Percentiles rank a stretch among this genome's conserved stretches.
phyloP scores from a whole-genome alignment of 92 coral and sea anemone species.

The Desmophyllum pertusum region DNA sequence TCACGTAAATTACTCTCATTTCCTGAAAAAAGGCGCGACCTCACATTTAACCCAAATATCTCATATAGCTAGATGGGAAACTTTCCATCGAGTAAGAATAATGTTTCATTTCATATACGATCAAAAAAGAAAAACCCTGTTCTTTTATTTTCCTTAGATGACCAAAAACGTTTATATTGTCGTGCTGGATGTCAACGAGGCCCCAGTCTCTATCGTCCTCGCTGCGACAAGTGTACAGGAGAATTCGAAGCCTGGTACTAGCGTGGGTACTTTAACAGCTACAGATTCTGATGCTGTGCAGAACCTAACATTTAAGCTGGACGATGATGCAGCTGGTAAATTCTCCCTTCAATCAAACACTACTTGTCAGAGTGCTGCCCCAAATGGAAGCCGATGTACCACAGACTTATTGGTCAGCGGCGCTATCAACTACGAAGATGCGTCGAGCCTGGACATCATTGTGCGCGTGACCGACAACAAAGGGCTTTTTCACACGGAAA shows the following conservation, averaged over 20 bases:
- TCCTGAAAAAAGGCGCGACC: too few species aligned
- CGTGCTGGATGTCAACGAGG: constrained; percentile 87
- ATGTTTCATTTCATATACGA: too few species aligned
- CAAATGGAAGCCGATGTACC: constrained; percentile 54
- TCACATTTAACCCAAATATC: too few species aligned
- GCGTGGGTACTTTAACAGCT: constrained; percentile 73
- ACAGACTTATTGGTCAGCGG: constrained; percentile 71
- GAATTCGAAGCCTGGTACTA: constrained; percentile 67
- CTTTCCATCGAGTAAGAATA: too few species aligned
- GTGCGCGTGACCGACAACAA: constrained; percentile 85
- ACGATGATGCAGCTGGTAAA: constrained; percentile 84
- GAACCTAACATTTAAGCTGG: constrained; percentile 73
- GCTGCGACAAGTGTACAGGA: constrained; percentile 66
- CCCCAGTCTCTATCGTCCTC: constrained; percentile 81
- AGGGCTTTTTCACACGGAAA: constrained; percentile 70
- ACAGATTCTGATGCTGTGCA: constrained; percentile 80
- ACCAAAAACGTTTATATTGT: constrained; percentile 72
- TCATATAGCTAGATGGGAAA: too few species aligned
- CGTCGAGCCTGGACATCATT: constrained; percentile 63
- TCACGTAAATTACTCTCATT: too few species aligned
- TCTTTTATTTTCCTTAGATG: constrained; percentile 55
- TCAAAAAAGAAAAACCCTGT: background rate
- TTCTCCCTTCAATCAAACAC: constrained; percentile 64
- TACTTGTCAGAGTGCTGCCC: constrained; percentile 36
- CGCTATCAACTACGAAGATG: constrained; percentile 72